These are phyloP conservation scores for Vanacampus margaritifer DNA, from an alignment of 2,113 vertebrate genomes.

Conservation along the genomic window DNA sequence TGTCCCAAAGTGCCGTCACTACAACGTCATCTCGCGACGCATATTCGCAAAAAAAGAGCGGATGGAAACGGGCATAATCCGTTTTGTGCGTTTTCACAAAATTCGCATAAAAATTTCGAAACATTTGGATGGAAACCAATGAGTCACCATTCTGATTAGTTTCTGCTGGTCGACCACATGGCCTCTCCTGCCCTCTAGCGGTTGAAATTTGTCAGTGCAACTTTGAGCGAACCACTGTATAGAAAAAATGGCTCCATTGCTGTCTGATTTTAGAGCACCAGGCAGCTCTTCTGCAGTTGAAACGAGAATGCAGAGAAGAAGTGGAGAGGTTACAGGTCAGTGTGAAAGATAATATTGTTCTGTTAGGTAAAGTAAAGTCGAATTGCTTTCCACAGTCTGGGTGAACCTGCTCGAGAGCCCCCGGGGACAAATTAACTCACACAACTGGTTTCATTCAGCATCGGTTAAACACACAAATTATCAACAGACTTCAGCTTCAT, in stretches of 20 bases:
- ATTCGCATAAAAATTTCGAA: too few species aligned
- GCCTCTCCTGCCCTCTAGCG: neutral
- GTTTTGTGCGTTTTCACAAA: too few species aligned
- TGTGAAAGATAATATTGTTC: neutral
- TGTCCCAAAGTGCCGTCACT: too few species aligned
- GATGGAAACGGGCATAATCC: too few species aligned
- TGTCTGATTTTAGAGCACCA: slow-evolving; percentile 83
- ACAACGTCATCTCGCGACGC: too few species aligned
- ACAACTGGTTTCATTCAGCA: neutral
- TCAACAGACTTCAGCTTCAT: too few species aligned
- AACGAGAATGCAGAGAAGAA: slow-evolving; percentile 91
- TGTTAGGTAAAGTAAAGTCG: neutral
- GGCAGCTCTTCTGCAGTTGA: slow-evolving; percentile 90
- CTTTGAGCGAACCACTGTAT: neutral
- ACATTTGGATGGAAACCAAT: neutral
- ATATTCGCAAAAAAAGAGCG: too few species aligned
- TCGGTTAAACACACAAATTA: neutral
- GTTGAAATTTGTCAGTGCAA: neutral
- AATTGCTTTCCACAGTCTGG: neutral
- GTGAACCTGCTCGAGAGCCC: neutral
- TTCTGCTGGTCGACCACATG: neutral
- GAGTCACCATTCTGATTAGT: neutral
- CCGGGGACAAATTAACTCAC: neutral
- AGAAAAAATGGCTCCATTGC: neutral
- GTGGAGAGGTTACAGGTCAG: slow-evolving; percentile 86